phyloP scores from a whole-genome alignment of 2,113 vertebrate genomes.

The Chiloscyllium plagiosum region DNA sequence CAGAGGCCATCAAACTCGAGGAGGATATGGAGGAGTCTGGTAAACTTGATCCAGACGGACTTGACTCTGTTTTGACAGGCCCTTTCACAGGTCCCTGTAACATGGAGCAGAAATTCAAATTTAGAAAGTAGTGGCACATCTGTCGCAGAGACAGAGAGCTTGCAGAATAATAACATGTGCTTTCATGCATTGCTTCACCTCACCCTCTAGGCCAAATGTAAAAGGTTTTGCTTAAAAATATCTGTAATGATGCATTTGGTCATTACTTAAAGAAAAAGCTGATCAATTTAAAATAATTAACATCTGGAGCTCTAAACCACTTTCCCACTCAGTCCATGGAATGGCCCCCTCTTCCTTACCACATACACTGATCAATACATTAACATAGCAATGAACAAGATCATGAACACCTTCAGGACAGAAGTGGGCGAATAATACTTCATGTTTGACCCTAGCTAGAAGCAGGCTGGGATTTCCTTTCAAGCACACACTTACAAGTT shows the following conservation, averaged over 20 bases:
- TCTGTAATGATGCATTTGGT: neutral
- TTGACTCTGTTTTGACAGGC: slow-evolving; percentile 43
- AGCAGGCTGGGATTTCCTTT: neutral
- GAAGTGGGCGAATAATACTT: no score
- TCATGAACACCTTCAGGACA: neutral
- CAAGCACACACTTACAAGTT: neutral
- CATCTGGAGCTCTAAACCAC: neutral
- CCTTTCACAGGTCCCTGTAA: slow-evolving; percentile 54
- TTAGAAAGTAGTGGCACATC: neutral
- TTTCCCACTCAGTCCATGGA: neutral
- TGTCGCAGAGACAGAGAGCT: slow-evolving; percentile 44
- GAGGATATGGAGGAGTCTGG: neutral
- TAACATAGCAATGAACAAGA: neutral
- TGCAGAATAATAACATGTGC: neutral
- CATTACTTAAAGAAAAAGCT: neutral
- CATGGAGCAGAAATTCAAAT: neutral
- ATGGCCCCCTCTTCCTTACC: neutral
- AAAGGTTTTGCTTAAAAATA: neutral
- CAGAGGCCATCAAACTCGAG: neutral
- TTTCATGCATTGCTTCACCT: neutral
- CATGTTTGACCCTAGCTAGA: neutral
- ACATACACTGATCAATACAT: neutral
- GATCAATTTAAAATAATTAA: neutral
- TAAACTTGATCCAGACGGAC: neutral
- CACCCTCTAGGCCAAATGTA: neutral